Conservation (phyloP, 2,113 vertebrate species). For the Leucosticte australis region DNA sequence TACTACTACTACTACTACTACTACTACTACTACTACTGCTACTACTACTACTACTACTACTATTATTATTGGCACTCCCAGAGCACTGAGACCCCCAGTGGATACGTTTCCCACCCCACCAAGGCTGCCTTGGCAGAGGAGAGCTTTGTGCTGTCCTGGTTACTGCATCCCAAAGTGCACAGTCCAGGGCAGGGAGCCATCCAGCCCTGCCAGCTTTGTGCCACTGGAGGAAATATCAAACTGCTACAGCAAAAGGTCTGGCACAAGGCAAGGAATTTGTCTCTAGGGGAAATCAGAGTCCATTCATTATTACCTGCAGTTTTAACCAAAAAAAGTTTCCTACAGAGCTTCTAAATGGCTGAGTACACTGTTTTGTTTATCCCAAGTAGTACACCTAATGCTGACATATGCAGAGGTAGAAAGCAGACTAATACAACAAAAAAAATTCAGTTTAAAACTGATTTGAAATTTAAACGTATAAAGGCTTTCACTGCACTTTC, state of each 20-base stretch:
- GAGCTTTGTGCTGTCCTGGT: neutral
- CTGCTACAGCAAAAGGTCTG: neutral
- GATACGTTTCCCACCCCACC: neutral
- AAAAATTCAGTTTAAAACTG: neutral
- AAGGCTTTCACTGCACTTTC: neutral
- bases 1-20: too few relatives aligned
- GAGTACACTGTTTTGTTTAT: neutral
- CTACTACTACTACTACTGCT: too few relatives aligned
- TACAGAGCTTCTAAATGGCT: neutral
- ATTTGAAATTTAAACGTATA: neutral
- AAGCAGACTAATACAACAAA: neutral
- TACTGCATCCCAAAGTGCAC: neutral
- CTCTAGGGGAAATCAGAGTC: neutral
- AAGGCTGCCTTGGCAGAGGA: neutral
- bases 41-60: too few relatives aligned
- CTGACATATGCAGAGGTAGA: neutral
- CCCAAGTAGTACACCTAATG: neutral
- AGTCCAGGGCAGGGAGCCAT: neutral
- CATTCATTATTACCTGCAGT: constrained; percentile 18
- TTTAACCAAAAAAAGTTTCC: neutral
- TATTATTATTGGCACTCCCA: neutral
- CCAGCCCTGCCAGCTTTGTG: neutral
- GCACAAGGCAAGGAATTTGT: neutral
- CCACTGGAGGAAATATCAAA: neutral
- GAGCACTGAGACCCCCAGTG: too few relatives aligned